Percentiles rank a stretch among this genome's conserved stretches.
Conservation (phyloP, 2,113 vertebrate genomes). For the Setophaga petechia region DNA sequence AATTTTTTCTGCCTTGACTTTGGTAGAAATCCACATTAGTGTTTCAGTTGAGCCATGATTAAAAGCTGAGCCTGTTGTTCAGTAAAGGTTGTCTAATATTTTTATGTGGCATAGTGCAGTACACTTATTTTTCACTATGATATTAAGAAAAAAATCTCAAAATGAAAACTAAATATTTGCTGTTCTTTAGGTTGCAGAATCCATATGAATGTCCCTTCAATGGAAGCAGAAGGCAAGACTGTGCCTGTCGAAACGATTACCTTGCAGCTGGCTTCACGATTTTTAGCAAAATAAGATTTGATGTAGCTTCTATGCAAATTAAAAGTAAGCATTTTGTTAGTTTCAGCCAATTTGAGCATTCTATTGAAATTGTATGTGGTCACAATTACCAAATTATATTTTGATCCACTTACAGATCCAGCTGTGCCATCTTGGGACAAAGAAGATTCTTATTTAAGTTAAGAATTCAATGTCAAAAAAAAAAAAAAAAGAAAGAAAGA, state of each 20-base stretch:
- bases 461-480: not conserved
- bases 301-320: slow-evolving; percentile 87
- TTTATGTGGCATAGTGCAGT: not conserved
- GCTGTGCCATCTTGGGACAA: not conserved
- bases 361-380: not conserved
- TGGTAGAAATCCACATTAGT: not conserved
- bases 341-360: not conserved
- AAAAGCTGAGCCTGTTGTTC: not conserved
- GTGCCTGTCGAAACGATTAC: slow-evolving; percentile 88
- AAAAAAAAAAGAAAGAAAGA: no score
- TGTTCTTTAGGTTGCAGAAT: slow-evolving; percentile 82
- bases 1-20: not conserved
- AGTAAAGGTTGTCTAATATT: not conserved
- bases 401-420: not conserved
- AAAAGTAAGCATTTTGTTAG: slow-evolving; percentile 80
- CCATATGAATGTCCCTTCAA: slow-evolving; percentile 95
- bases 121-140: not conserved
- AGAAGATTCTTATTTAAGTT: not conserved
- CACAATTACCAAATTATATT: not conserved
- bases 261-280: slow-evolving; percentile 87
- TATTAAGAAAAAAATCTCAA: not conserved
- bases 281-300: slow-evolving; percentile 91
- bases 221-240: slow-evolving; percentile 88
- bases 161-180: not conserved
- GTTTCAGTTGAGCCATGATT: not conserved